Conservation (phyloP, 2,113 vertebrate genomes). For the Ploceus nigricollis region DNA sequence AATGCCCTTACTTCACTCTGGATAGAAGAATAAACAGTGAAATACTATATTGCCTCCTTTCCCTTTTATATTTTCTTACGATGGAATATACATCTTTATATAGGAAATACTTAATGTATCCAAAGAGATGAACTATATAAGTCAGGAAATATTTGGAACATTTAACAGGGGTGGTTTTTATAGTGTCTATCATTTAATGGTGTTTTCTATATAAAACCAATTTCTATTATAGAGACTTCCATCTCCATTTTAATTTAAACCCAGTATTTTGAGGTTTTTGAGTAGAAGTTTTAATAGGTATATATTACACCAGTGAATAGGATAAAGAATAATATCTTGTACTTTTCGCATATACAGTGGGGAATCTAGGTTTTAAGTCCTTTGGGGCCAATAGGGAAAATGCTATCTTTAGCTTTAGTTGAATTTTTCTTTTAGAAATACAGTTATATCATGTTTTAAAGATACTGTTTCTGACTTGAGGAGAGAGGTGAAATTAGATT, state of each 20-base stretch:
- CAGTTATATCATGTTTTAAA: conserved; percentile 14
- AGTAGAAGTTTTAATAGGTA: not conserved
- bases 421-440: conserved; percentile 26
- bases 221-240: not conserved
- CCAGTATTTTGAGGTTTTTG: not conserved
- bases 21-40: not conserved
- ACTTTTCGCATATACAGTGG: not conserved
- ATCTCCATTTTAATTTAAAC: not conserved
- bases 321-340: not conserved
- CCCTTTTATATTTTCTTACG: not conserved
- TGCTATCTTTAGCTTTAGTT: not conserved
- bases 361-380: not conserved
- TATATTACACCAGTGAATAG: not conserved
- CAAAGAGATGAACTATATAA: not conserved
- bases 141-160: not conserved
- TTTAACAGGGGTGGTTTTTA: not conserved
- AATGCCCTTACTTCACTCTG: not conserved
- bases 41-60: not conserved
- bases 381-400: not conserved
- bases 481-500: not conserved
- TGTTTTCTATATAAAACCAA: not conserved
- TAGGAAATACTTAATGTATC: not conserved
- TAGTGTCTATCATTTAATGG: not conserved
- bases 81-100: not conserved
- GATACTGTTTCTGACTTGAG: not conserved